Percentiles rank a stretch among this genome's conserved stretches.
Evolutionary conservation across 1,140 invertebrate genomes (phyloP).

Genomic region (Drosophila navojoa): DNA sequence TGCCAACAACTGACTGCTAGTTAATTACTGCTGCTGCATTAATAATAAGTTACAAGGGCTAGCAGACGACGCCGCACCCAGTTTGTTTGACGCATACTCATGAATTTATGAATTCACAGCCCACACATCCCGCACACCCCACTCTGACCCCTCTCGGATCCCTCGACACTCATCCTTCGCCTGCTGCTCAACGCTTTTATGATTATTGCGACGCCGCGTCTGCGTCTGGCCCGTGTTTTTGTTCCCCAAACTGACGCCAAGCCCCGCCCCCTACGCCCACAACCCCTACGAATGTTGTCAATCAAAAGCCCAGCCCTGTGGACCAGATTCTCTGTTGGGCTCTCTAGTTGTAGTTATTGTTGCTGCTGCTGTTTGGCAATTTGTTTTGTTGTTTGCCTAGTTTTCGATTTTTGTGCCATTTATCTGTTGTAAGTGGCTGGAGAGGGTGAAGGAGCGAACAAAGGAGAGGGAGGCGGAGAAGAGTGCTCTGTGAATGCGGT

Average conservation of each 20-base stretch:
- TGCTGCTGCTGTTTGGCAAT: constrained; percentile 55
- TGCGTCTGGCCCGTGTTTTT: constrained; percentile 53
- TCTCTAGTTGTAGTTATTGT: background rate
- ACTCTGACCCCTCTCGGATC: background rate
- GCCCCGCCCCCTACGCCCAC: background rate
- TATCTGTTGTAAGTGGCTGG: constrained; percentile 42
- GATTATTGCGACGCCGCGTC: constrained; percentile 80
- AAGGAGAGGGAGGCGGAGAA: background rate
- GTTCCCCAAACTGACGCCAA: constrained; percentile 58
- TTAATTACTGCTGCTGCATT: constrained; percentile 57
- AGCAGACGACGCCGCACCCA: constrained; percentile 1
- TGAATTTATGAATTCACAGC: constrained; percentile 22
- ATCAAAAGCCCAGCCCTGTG: constrained; percentile 49
- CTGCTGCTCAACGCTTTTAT: constrained; percentile 57
- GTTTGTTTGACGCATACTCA: constrained; percentile 28
- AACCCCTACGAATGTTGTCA: constrained; percentile 47
- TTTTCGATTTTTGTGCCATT: constrained; percentile 56
- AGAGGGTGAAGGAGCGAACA: background rate
- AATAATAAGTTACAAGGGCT: constrained; percentile 20
- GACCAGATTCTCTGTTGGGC: constrained; percentile 1
- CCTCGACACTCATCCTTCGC: background rate
- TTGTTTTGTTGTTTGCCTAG: constrained; percentile 64
- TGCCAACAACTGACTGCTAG: constrained; percentile 47
- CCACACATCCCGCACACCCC: background rate
- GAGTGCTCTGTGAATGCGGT: constrained; percentile 20